A percentile compares a stretch with the other conserved stretches of the same genome.
Evolutionary conservation across 1,140 invertebrate species (phyloP).

Genomic region (Drosophila sechellia): DNA sequence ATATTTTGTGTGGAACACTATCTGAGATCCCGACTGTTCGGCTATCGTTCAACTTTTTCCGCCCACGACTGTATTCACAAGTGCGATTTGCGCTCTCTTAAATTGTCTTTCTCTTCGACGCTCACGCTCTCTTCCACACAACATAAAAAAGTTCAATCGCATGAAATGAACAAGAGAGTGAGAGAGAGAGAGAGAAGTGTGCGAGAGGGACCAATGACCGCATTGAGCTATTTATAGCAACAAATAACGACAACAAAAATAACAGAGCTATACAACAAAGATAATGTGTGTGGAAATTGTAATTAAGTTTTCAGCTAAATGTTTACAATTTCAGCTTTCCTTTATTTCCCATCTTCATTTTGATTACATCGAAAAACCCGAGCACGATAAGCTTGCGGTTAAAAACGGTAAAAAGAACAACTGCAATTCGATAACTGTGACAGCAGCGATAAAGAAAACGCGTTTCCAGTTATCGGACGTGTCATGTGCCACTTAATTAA

Average conservation of each 20-base stretch:
- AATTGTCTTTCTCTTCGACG: not conserved
- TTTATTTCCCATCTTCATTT: not conserved
- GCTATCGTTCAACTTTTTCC: slow-evolving; percentile 5
- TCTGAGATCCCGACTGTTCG: slow-evolving; percentile 41
- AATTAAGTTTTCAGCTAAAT: slow-evolving; percentile 70
- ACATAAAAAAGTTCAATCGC: slow-evolving; percentile 62
- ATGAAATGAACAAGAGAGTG: slow-evolving; percentile 37
- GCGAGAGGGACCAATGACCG: slow-evolving; percentile 76
- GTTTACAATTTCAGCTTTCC: slow-evolving; percentile 26
- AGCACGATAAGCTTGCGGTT: slow-evolving; percentile 18
- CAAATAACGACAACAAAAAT: slow-evolving; percentile 42
- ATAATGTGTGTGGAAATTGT: slow-evolving; percentile 68
- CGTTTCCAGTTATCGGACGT: slow-evolving; percentile 33
- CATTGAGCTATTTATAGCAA: slow-evolving; percentile 77
- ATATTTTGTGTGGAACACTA: slow-evolving; percentile 44
- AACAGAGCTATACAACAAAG: slow-evolving; percentile 31
- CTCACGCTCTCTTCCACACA: slow-evolving; percentile 33
- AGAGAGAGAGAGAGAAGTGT: slow-evolving; percentile 19
- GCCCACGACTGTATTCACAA: slow-evolving; percentile 13
- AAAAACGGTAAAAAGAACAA: slow-evolving; percentile 10
- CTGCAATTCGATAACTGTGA: slow-evolving; percentile 26
- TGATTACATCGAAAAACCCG: slow-evolving; percentile 11
- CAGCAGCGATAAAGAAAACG: slow-evolving; percentile 39
- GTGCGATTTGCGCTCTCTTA: slow-evolving; percentile 3
- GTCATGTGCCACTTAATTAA: slow-evolving; percentile 57